Conservation (phyloP, 1,140 invertebrate genomes). For the Lamellibrachia luymesi region DNA sequence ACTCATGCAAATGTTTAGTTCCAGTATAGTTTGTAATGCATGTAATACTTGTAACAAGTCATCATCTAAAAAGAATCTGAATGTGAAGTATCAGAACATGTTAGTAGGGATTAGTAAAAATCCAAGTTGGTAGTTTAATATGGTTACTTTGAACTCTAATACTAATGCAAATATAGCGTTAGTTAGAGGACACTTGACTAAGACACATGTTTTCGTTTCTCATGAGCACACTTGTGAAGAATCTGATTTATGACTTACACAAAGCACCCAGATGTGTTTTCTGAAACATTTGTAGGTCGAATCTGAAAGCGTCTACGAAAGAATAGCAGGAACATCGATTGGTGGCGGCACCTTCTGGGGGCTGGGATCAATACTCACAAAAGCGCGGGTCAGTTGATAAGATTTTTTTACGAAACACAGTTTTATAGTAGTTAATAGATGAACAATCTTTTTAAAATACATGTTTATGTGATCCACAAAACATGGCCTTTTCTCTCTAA, state of each 20-base stretch:
- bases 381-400: constrained; percentile 62
- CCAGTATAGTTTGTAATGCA: too few relatives aligned
- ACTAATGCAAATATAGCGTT: too few relatives aligned
- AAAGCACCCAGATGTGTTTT: background rate
- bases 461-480: background rate
- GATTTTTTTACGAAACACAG: background rate
- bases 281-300: constrained; percentile 62
- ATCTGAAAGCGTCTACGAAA: constrained; percentile 69
- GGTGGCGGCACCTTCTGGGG: constrained; percentile 80
- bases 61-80: too few relatives aligned
- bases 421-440: background rate
- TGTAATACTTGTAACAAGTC: too few relatives aligned
- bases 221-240: too few relatives aligned
- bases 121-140: too few relatives aligned
- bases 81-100: too few relatives aligned
- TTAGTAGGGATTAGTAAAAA: too few relatives aligned
- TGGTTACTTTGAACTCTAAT: too few relatives aligned
- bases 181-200: too few relatives aligned
- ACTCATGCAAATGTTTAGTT: too few relatives aligned
- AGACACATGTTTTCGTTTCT: too few relatives aligned
- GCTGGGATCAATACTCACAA: constrained; percentile 71
- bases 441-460: background rate
- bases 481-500: background rate
- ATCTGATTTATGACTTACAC: background rate
- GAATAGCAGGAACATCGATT: constrained; percentile 74